Conservation (phyloP, 2,113 vertebrate species). For the Triplophysa siluroides region DNA sequence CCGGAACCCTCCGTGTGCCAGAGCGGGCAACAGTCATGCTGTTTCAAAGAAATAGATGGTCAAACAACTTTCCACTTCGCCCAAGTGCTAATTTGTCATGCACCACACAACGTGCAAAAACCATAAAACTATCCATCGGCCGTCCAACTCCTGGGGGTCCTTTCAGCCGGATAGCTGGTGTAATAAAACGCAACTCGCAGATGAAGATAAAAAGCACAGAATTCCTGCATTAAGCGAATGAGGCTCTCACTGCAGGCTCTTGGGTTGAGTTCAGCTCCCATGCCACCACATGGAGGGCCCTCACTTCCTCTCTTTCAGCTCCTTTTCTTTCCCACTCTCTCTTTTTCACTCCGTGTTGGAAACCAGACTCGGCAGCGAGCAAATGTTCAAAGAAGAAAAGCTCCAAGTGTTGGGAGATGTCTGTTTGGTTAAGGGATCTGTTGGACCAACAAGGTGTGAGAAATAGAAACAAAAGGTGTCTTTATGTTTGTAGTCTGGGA, state of each 20-base stretch:
- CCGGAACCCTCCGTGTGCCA: constrained; percentile 60
- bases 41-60: constrained; percentile 70
- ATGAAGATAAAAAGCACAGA: constrained; percentile 65
- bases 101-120: constrained; percentile 63
- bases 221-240: constrained; percentile 74
- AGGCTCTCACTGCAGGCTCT: constrained; percentile 65
- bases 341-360: background rate
- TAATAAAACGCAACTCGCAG: constrained; percentile 59
- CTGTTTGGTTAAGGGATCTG: constrained; percentile 45
- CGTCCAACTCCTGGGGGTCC: constrained; percentile 63
- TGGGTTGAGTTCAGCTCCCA: constrained; percentile 63
- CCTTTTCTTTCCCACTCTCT: constrained; percentile 19
- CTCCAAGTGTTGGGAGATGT: constrained; percentile 11
- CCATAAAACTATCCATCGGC: constrained; percentile 59
- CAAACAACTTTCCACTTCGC: constrained; percentile 64
- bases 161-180: constrained; percentile 60
- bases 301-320: constrained; percentile 58
- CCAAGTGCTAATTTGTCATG: constrained; percentile 76
- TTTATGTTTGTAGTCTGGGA: constrained; percentile 23
- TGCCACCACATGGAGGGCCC: constrained; percentile 64
- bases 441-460: constrained; percentile 26
- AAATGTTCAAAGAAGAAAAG: constrained; percentile 26
- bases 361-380: constrained; percentile 12
- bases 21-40: constrained; percentile 69
- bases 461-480: constrained; percentile 19